phyloP scores from a whole-genome alignment of 2,797 vertebrate genomes.

The Emys orbicularis region DNA sequence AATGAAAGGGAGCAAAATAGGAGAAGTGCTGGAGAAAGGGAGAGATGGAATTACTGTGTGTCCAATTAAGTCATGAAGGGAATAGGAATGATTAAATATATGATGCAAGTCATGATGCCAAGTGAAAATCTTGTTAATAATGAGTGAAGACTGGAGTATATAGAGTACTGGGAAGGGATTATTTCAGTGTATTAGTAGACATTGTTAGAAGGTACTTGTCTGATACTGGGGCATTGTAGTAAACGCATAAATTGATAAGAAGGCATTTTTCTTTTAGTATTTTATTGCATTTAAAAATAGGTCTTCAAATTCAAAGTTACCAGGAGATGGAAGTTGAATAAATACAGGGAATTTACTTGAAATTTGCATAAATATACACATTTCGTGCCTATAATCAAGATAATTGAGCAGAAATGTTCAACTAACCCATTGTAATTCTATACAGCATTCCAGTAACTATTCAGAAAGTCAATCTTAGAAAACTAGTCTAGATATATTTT shows the following conservation, averaged over 20 bases:
- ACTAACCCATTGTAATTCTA: conserved; percentile 48
- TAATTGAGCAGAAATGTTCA: conserved; percentile 54
- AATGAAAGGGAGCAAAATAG: too few species aligned
- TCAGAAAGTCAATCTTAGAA: conserved; percentile 36
- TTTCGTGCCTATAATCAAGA: conserved; percentile 47
- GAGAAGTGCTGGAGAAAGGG: conserved; percentile 28
- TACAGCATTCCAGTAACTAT: neutral
- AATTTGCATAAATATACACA: conserved; percentile 42
- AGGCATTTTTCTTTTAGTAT: conserved; percentile 27
- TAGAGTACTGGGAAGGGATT: neutral
- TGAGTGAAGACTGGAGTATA: neutral
- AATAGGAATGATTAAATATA: conserved; percentile 42
- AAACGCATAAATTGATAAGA: neutral
- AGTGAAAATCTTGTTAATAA: conserved; percentile 33
- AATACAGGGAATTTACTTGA: conserved; percentile 44
- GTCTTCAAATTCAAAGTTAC: conserved; percentile 49
- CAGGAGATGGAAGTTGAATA: conserved; percentile 10
- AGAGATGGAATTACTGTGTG: conserved; percentile 36
- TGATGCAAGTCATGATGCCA: neutral
- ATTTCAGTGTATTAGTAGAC: neutral
- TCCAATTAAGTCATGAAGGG: conserved; percentile 49
- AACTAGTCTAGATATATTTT: neutral
- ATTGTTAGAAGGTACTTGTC: conserved; percentile 36
- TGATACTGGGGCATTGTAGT: neutral
- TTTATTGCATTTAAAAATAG: conserved; percentile 49